Evolutionary conservation across 2,113 vertebrate genomes (phyloP).

Genomic region (Etheostoma spectabile): DNA sequence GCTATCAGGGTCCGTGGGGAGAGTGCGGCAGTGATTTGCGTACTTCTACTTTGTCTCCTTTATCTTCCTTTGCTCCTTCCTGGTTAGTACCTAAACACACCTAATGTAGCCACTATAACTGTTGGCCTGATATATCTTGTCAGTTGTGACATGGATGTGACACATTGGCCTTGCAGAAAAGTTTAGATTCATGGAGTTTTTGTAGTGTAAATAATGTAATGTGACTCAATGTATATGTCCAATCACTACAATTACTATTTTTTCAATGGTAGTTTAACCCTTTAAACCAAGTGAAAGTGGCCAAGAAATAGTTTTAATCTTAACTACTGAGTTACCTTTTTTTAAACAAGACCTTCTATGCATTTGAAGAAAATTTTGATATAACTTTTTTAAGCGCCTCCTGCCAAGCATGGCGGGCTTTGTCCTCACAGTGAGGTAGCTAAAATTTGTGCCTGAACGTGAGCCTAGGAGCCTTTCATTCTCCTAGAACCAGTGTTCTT

Average conservation of each 20-base stretch:
- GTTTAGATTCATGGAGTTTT: background rate
- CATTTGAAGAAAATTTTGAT: background rate
- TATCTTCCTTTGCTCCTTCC: slow-evolving; percentile 97
- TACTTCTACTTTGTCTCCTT: slow-evolving; percentile 99
- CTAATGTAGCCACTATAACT: background rate
- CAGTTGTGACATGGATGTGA: background rate
- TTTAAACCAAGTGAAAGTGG: background rate
- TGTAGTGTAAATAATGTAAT: background rate
- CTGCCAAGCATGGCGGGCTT: background rate
- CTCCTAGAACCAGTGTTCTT: no score
- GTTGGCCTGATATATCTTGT: background rate
- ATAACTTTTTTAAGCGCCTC: background rate
- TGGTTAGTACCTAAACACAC: slow-evolving; percentile 86
- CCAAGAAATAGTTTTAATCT: background rate
- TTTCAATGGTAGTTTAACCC: background rate
- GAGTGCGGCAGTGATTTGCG: slow-evolving; percentile 95
- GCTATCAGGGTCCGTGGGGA: slow-evolving; percentile 81
- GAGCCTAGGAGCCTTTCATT: background rate
- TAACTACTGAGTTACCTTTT: background rate
- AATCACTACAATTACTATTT: background rate
- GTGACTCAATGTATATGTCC: background rate
- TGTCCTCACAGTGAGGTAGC: background rate
- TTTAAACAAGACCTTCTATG: background rate
- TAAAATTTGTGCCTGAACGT: no score
- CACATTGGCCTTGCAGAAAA: background rate